These are phyloP conservation scores for Triplophysa rosa DNA, from an alignment of 2,113 vertebrate species.

Conservation along the genomic window DNA sequence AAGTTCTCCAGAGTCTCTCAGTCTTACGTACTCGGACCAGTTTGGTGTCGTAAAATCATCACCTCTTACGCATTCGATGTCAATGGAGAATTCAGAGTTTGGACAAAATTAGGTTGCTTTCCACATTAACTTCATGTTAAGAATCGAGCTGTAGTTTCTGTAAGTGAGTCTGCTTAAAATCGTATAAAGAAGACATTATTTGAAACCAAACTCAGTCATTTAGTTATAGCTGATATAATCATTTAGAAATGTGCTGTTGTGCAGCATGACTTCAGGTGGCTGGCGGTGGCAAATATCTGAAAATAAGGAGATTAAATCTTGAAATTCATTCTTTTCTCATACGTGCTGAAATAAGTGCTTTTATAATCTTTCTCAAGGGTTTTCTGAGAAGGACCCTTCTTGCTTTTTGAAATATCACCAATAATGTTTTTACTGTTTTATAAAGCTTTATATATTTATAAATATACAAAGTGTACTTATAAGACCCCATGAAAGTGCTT, in stretches of 20 bases:
- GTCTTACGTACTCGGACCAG: conserved; percentile 14
- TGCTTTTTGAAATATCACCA: no score
- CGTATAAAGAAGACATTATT: background rate
- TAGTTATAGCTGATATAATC: background rate
- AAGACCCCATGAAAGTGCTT: no score
- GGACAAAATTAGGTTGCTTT: conserved; percentile 42
- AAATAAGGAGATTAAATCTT: background rate
- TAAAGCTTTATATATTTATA: no score
- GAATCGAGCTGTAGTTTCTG: background rate
- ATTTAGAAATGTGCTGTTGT: background rate
- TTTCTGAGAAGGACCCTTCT: no score
- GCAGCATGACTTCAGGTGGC: background rate
- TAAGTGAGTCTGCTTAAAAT: background rate
- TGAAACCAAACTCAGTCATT: background rate
- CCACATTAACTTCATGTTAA: conserved; percentile 41
- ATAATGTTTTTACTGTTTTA: no score
- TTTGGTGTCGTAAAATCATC: conserved; percentile 11
- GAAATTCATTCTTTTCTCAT: background rate
- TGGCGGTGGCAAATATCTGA: background rate
- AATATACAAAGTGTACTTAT: no score
- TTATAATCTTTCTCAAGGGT: no score
- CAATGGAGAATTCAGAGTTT: conserved; percentile 42
- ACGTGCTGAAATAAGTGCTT: background rate
- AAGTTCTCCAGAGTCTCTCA: background rate
- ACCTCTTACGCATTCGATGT: conserved; percentile 24